Conservation (phyloP, 2,888 invertebrate genomes). For the Nymphalis c-album region DNA sequence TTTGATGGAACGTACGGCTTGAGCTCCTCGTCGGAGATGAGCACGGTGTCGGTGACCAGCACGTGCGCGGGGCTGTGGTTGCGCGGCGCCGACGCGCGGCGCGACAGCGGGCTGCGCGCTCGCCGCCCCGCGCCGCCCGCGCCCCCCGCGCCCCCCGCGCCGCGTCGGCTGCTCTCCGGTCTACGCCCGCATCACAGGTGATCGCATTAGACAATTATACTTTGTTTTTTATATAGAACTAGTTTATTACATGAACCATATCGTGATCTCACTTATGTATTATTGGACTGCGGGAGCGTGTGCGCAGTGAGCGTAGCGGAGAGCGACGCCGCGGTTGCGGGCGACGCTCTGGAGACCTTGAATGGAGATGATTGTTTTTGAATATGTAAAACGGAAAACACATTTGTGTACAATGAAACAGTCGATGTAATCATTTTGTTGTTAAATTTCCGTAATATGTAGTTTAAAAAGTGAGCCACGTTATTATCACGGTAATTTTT, state of each 20-base stretch:
- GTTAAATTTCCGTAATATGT: too few relatives aligned
- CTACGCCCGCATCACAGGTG: background rate
- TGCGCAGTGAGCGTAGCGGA: slow-evolving; percentile 35
- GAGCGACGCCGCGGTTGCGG: slow-evolving; percentile 35
- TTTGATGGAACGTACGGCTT: slow-evolving; percentile 57
- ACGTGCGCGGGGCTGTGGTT: slow-evolving; percentile 53
- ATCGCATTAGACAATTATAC: too few relatives aligned
- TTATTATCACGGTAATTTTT: too few relatives aligned
- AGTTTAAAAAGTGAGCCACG: too few relatives aligned
- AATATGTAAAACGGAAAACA: too few relatives aligned
- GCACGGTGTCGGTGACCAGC: slow-evolving; percentile 65
- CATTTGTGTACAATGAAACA: too few relatives aligned
- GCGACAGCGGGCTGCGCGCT: slow-evolving; percentile 64
- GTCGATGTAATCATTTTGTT: too few relatives aligned
- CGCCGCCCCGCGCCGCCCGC: slow-evolving; percentile 36
- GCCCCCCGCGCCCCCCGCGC: background rate
- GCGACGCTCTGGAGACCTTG: slow-evolving; percentile 41
- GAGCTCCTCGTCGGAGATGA: slow-evolving; percentile 73
- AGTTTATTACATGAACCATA: too few relatives aligned
- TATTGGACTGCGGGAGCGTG: slow-evolving; percentile 53
- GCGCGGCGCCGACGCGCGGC: slow-evolving; percentile 53
- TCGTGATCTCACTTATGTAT: slow-evolving; percentile 45
- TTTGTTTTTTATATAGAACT: too few relatives aligned
- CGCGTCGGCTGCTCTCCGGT: background rate
- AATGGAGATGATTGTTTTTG: background rate